Evolutionary conservation across 2,888 invertebrate species (phyloP).

Genomic region (Trachelus troglodyta): DNA sequence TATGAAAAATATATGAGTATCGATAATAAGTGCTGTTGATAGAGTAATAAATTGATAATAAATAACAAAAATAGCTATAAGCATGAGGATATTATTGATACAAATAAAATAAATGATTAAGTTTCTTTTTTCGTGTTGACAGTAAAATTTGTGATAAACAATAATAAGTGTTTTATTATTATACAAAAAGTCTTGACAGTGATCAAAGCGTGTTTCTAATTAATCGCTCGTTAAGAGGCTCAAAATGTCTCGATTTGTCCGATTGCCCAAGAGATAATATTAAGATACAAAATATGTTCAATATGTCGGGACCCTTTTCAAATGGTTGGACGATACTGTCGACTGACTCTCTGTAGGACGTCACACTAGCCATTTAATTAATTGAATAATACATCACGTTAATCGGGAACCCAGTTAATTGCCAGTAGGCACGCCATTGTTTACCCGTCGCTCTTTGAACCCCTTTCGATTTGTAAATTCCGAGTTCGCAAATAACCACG

Average conservation of each 20-base stretch:
- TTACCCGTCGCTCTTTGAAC: slow-evolving; percentile 27
- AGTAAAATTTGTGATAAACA: background rate
- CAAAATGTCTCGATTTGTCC: background rate
- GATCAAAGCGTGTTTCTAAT: background rate
- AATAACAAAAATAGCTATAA: background rate
- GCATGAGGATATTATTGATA: background rate
- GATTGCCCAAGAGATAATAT: background rate
- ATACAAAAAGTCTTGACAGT: background rate
- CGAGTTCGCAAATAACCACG: background rate
- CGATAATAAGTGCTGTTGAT: background rate
- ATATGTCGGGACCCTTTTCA: background rate
- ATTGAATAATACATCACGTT: slow-evolving; percentile 54
- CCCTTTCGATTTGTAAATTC: background rate
- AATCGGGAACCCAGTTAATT: slow-evolving; percentile 52
- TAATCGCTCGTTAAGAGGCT: background rate
- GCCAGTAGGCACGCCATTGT: slow-evolving; percentile 48
- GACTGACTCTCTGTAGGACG: background rate
- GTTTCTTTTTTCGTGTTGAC: background rate
- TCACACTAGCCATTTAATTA: slow-evolving; percentile 40
- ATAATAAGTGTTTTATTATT: background rate
- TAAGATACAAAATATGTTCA: background rate
- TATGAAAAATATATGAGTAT: background rate
- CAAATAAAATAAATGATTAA: background rate
- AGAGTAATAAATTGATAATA: background rate
- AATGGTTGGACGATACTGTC: background rate